phyloP scores from a whole-genome alignment of 2,888 invertebrate genomes.

The Aquatica leii region DNA sequence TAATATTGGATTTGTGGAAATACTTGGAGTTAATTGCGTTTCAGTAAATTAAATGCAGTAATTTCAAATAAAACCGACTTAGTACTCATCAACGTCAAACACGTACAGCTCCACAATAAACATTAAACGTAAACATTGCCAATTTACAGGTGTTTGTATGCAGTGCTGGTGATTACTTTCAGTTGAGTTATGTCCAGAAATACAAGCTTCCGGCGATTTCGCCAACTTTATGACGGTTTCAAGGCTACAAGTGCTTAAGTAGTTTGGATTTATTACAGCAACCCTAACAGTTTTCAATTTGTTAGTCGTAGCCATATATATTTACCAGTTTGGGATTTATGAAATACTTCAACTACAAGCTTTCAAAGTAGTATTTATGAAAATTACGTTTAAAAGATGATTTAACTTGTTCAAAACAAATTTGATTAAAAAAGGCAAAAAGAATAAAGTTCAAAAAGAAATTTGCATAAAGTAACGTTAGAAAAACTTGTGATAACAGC shows the following conservation, averaged over 20 bases:
- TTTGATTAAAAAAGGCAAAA: neutral
- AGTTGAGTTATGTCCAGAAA: constrained; percentile 22
- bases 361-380: too few species aligned
- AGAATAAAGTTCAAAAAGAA: constrained; percentile 8
- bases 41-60: constrained; percentile 6
- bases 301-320: neutral
- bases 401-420: too few species aligned
- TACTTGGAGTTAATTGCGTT: constrained; percentile 4
- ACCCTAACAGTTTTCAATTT: constrained; percentile 13
- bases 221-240: constrained; percentile 21
- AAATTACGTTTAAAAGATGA: too few species aligned
- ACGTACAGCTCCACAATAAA: constrained; percentile 26
- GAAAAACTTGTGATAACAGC: constrained; percentile 6
- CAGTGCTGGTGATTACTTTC: constrained; percentile 25
- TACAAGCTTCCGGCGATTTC: constrained; percentile 22
- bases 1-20: neutral
- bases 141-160: constrained; percentile 31
- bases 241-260: constrained; percentile 14
- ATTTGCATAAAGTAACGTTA: constrained; percentile 9
- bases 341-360: neutral
- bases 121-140: constrained; percentile 27
- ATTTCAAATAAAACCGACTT: constrained; percentile 15
- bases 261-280: constrained; percentile 9
- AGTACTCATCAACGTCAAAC: constrained; percentile 23
- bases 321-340: constrained; percentile 5